These are phyloP conservation scores for Mustelus asterias DNA, from an alignment of 2,113 vertebrate species.

Conservation along the genomic window DNA sequence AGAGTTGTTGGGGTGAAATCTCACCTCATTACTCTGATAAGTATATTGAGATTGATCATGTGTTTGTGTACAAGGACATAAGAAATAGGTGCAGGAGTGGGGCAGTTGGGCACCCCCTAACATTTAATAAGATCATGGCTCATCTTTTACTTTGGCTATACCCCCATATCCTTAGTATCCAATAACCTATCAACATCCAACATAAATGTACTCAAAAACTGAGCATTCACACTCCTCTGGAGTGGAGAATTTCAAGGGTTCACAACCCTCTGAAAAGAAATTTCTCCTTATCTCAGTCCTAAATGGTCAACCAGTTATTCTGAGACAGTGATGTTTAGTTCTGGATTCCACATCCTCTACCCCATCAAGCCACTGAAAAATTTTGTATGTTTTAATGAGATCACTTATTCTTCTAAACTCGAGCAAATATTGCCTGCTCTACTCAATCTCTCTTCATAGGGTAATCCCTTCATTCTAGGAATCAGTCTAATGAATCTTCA, in stretches of 20 bases:
- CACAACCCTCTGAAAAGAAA: not conserved
- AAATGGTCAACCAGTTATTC: not conserved
- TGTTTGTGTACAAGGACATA: not conserved
- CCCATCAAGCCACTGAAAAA: not conserved
- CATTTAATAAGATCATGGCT: too few species aligned
- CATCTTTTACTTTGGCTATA: too few species aligned
- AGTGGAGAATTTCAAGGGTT: not conserved
- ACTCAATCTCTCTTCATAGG: not conserved
- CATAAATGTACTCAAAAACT: not conserved
- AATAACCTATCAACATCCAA: not conserved
- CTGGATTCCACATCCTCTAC: not conserved
- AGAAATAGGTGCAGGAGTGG: too few species aligned
- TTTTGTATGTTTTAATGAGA: not conserved
- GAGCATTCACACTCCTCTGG: not conserved
- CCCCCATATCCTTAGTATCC: too few species aligned
- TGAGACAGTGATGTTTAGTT: not conserved
- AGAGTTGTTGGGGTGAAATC: not conserved
- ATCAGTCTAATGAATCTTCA: not conserved
- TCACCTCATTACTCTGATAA: not conserved
- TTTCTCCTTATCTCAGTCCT: not conserved
- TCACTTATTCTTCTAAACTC: not conserved
- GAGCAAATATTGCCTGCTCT: too few species aligned
- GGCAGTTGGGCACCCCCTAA: too few species aligned
- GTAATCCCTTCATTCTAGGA: not conserved
- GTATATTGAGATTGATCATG: not conserved